A percentile compares a stretch with the other conserved stretches of the same genome.
Conservation (phyloP, 1,140 invertebrate genomes). For the Octopus sinensis region DNA sequence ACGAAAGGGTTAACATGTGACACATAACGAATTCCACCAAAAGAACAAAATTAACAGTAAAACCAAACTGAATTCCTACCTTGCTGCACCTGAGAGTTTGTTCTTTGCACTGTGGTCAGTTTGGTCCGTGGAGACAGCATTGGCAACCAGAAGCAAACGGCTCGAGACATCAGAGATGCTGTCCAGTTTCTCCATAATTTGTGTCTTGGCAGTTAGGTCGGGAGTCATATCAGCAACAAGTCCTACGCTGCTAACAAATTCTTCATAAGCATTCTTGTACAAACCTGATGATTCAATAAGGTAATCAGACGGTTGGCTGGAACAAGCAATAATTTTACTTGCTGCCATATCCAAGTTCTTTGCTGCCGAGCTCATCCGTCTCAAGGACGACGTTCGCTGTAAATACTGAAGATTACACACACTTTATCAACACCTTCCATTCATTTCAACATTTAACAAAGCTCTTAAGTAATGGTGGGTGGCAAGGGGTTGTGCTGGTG, state of each 20-base stretch:
- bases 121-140: not conserved
- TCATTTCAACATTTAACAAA: not conserved
- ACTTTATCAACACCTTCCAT: not conserved
- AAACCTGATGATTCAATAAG: not conserved
- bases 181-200: not conserved
- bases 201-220: not conserved
- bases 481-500: no score
- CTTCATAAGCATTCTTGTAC: constrained; percentile 1
- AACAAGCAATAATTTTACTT: not conserved
- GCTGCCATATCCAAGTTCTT: not conserved
- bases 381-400: not conserved
- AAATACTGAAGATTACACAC: not conserved
- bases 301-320: not conserved
- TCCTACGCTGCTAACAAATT: not conserved
- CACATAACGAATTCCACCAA: not conserved
- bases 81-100: not conserved
- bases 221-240: not conserved
- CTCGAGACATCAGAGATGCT: not conserved
- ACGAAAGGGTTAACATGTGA: no score
- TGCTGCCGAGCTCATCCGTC: not conserved
- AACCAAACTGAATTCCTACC: not conserved
- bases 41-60: not conserved
- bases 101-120: not conserved
- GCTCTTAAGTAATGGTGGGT: no score
- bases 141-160: not conserved